Evolutionary conservation across 30 jellyfish, hydroid and myxozoan species (phyloP).

Genomic region (Aurelia aurita complex sp. Pacific): DNA sequence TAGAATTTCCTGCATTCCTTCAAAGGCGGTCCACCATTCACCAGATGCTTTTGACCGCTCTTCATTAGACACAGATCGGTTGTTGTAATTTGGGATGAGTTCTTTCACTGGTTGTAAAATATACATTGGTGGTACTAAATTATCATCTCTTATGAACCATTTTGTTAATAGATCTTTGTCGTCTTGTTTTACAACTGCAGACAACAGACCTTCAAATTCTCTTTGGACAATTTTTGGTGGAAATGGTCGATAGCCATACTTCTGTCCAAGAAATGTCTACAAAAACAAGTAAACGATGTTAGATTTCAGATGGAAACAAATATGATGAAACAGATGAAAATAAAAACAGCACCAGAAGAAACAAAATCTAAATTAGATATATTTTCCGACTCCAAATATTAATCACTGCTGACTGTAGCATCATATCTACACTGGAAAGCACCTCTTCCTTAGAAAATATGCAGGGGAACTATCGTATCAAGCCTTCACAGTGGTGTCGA

Average conservation of each 20-base stretch:
- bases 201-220: slow-evolving; percentile 77
- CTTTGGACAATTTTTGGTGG: slow-evolving; percentile 80
- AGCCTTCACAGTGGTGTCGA: no score
- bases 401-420: no score
- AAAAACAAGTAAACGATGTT: neutral
- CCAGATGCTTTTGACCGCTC: slow-evolving; percentile 76
- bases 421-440: no score
- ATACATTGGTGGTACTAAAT: slow-evolving; percentile 76
- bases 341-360: no score
- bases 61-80: slow-evolving; percentile 65
- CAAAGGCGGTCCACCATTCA: slow-evolving; percentile 92
- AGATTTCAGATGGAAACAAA: no score
- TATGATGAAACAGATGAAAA: no score
- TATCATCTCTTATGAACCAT: slow-evolving; percentile 83
- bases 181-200: slow-evolving; percentile 13
- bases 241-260: slow-evolving; percentile 93
- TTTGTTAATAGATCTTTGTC: slow-evolving; percentile 58
- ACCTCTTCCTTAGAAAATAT: no score
- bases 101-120: slow-evolving; percentile 76
- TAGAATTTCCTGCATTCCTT: slow-evolving; percentile 66
- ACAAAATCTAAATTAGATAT: no score
- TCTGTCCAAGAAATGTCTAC: slow-evolving; percentile 86
- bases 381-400: no score
- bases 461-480: no score
- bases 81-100: slow-evolving; percentile 74